Evolutionary conservation across 2,888 invertebrate species (phyloP).

Genomic region (Ischnus inquisitorius): DNA sequence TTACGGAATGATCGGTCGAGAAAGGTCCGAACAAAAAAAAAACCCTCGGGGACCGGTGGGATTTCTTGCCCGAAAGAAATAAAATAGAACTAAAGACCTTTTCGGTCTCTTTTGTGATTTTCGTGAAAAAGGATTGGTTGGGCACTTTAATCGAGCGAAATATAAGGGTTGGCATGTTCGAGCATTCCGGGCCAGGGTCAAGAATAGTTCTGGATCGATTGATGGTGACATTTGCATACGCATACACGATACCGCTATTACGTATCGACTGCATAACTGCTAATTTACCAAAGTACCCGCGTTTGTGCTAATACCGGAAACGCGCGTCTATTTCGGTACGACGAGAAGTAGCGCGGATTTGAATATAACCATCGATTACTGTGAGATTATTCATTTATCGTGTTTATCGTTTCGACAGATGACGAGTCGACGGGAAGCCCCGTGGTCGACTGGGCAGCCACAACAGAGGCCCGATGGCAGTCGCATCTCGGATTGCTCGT

Average conservation of each 20-base stretch:
- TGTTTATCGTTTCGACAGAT: slow-evolving; percentile 69
- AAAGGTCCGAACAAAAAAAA: background rate
- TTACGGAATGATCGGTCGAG: background rate
- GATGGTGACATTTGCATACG: slow-evolving; percentile 63
- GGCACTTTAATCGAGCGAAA: slow-evolving; percentile 4
- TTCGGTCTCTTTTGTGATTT: background rate
- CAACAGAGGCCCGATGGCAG: slow-evolving; percentile 86
- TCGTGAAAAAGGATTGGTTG: background rate
- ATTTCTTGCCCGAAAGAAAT: background rate
- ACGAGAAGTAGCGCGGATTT: background rate
- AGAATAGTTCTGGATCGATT: slow-evolving; percentile 63
- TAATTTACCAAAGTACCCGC: slow-evolving; percentile 35
- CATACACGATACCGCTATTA: slow-evolving; percentile 52
- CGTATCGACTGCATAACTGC: slow-evolving; percentile 1
- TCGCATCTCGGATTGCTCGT: slow-evolving; percentile 86
- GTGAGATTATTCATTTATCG: background rate
- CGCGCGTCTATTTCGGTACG: slow-evolving; percentile 33
- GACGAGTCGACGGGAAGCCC: slow-evolving; percentile 71
- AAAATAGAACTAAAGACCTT: background rate
- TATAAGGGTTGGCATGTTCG: slow-evolving; percentile 37
- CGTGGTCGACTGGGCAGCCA: slow-evolving; percentile 77
- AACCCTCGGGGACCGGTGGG: background rate
- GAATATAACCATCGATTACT: slow-evolving; percentile 2
- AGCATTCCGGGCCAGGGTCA: slow-evolving; percentile 67
- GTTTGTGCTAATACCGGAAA: slow-evolving; percentile 13